Base-by-base conservation (phyloP, 2,113 vertebrate species). In the Engystomops pustulosus region DNA sequence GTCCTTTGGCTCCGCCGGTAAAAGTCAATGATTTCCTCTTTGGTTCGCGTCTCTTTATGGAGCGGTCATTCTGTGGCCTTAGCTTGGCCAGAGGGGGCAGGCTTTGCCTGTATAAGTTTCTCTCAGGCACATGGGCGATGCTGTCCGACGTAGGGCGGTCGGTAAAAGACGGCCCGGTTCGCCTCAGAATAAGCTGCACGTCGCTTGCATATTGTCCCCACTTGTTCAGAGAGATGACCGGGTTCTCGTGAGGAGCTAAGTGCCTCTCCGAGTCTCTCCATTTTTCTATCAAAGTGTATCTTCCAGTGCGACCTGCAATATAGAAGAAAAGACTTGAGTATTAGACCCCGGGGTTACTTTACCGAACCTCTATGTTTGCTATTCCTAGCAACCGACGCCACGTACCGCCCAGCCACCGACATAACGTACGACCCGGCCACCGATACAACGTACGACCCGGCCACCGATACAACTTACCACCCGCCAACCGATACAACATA, bases 201-300 rank as follows among this genome's bases (percentile, higher is more conserved):
- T 99, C 98, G 12, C 97, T 96, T 0, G 97, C 97, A 45, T 99
- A 98, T 87, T 99, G 98, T 0, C 98, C 97, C 98, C 98, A 99
- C 77, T 98, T 99, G 91, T 98, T 99, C 49, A 99, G 90, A 23
- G 98, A 98, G 41, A 95, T 95, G 67, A 99, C 94, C 0, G 97
- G 98, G 79, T 97, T 99, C 82, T 99, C 97, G 1, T 98, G 95
- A 5, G 98, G 98, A 3, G 96, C 96, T 14, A 99, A 87, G 86
- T 98, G 97, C 67, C 97, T 92, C 89, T 99, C 97, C 0, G 96
- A 96, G 85, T 99, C 97, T 76, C 97, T 92, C 98, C 97, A 99
- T 91, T 98, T 98, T 88, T 99, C 98, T 69, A 99, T 96, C 55
- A 99, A 91, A 27, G 98, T 97, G 89, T 99, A 99, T 83, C 97